These are phyloP conservation scores for Athrips mouffetella DNA, from an alignment of 2,888 invertebrate genomes.

Conservation along the genomic window DNA sequence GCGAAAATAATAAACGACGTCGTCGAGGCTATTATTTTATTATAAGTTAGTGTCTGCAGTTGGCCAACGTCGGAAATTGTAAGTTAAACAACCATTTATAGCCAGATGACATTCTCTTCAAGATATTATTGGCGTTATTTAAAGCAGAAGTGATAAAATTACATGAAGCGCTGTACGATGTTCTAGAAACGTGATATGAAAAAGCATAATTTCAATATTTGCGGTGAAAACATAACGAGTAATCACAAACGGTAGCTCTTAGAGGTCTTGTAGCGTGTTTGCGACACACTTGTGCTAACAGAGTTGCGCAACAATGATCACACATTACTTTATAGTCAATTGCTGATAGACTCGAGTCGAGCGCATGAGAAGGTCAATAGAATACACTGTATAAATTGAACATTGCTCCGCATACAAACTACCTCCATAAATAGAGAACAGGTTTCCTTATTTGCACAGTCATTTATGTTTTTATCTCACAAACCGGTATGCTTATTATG, in stretches of 20 bases:
- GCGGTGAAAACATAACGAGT: too few species aligned
- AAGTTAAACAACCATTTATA: slow-evolving; percentile 7
- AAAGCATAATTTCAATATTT: too few species aligned
- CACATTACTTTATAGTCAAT: slow-evolving; percentile 38
- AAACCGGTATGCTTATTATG: slow-evolving; percentile 22
- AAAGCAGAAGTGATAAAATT: not conserved
- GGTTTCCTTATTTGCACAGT: slow-evolving; percentile 20
- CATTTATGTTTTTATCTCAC: slow-evolving; percentile 23
- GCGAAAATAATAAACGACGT: slow-evolving; percentile 18
- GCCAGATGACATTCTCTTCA: slow-evolving; percentile 9
- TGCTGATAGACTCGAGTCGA: slow-evolving; percentile 27
- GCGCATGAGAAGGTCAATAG: slow-evolving; percentile 51
- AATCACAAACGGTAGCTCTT: too few species aligned
- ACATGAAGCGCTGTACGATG: slow-evolving; percentile 1
- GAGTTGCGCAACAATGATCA: slow-evolving; percentile 50
- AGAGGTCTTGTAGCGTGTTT: slow-evolving; percentile 22
- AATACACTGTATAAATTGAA: slow-evolving; percentile 42
- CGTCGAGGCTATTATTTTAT: slow-evolving; percentile 10
- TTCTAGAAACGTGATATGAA: not conserved
- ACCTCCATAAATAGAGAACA: slow-evolving; percentile 27
- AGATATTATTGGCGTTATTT: slow-evolving; percentile 10
- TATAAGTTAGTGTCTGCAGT: slow-evolving; percentile 8
- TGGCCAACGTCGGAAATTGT: not conserved
- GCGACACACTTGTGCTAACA: slow-evolving; percentile 47
- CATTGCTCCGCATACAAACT: slow-evolving; percentile 24